Percentiles rank a stretch among this genome's conserved stretches.
These are phyloP conservation scores for Triplophysa rosa DNA, from an alignment of 2,113 vertebrate species.

Conservation along the genomic window DNA sequence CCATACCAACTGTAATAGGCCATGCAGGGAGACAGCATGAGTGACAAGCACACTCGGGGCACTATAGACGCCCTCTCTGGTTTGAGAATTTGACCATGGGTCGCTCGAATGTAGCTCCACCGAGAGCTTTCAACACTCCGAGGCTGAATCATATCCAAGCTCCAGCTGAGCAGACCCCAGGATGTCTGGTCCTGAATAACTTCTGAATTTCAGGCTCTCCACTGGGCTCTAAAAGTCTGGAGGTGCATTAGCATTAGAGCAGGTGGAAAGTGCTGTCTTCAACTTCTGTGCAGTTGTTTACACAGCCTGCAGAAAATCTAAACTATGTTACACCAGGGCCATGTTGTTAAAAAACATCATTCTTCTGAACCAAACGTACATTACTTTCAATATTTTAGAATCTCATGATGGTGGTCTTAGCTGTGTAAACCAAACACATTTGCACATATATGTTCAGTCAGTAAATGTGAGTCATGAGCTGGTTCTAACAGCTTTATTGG, in stretches of 20 bases:
- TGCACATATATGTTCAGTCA: slow-evolving; percentile 17
- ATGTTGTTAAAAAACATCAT: slow-evolving; percentile 53
- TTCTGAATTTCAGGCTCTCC: slow-evolving; percentile 42
- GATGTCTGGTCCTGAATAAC: slow-evolving; percentile 25
- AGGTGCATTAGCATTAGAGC: slow-evolving; percentile 44
- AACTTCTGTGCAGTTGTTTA: slow-evolving; percentile 60
- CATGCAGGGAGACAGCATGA: slow-evolving; percentile 56
- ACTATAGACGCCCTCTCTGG: slow-evolving; percentile 41
- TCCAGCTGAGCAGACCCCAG: slow-evolving; percentile 5
- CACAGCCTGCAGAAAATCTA: slow-evolving; percentile 59
- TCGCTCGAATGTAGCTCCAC: background rate
- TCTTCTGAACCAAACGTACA: no score
- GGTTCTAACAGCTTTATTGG: slow-evolving; percentile 28
- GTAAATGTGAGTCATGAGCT: slow-evolving; percentile 29
- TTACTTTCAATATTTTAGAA: background rate
- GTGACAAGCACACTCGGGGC: slow-evolving; percentile 43
- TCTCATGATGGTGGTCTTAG: slow-evolving; percentile 11
- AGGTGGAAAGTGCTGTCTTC: slow-evolving; percentile 58
- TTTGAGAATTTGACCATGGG: background rate
- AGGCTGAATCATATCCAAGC: slow-evolving; percentile 5
- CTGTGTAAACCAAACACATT: slow-evolving; percentile 38
- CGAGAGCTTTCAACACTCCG: slow-evolving; percentile 11
- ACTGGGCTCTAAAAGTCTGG: slow-evolving; percentile 52
- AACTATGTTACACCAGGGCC: slow-evolving; percentile 57
- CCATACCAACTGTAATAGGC: slow-evolving; percentile 48